Conservation (phyloP, 1,140 invertebrate species). For the Magallana gigas region DNA sequence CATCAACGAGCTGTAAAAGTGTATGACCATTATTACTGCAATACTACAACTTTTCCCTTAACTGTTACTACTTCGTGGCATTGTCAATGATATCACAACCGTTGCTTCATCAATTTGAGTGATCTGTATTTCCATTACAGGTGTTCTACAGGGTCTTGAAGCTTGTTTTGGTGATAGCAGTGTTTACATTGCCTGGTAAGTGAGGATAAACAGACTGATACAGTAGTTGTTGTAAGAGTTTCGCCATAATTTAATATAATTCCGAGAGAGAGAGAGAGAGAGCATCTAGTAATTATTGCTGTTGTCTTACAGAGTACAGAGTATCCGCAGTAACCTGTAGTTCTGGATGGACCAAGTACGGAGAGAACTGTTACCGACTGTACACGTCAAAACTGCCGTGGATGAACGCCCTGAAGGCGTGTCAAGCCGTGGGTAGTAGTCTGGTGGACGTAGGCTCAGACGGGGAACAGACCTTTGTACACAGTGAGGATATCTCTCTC, state of each 20-base stretch:
- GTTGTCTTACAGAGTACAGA: not conserved
- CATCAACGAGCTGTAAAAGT: too few species aligned
- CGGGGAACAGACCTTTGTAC: slow-evolving; percentile 2
- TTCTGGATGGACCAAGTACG: slow-evolving; percentile 11
- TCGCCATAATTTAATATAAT: too few species aligned
- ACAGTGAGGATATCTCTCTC: not conserved
- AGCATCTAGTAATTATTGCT: too few species aligned
- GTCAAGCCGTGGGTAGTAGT: not conserved
- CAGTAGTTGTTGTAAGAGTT: too few species aligned
- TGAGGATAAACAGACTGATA: not conserved
- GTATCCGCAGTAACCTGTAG: slow-evolving; percentile 2
- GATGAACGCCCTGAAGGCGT: slow-evolving; percentile 7
- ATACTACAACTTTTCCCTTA: too few species aligned
- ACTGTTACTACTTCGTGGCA: too few species aligned
- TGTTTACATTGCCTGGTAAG: not conserved
- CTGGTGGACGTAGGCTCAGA: not conserved
- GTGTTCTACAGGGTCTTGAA: not conserved
- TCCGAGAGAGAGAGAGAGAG: too few species aligned
- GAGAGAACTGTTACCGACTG: slow-evolving; percentile 4
- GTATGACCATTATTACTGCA: too few species aligned
- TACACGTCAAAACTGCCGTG: not conserved
- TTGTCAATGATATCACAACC: too few species aligned
- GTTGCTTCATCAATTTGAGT: too few species aligned
- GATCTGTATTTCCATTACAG: not conserved
- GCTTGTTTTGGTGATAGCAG: not conserved